Base-by-base conservation (phyloP, 1,140 invertebrate genomes). In the Chironomus tepperi region DNA sequence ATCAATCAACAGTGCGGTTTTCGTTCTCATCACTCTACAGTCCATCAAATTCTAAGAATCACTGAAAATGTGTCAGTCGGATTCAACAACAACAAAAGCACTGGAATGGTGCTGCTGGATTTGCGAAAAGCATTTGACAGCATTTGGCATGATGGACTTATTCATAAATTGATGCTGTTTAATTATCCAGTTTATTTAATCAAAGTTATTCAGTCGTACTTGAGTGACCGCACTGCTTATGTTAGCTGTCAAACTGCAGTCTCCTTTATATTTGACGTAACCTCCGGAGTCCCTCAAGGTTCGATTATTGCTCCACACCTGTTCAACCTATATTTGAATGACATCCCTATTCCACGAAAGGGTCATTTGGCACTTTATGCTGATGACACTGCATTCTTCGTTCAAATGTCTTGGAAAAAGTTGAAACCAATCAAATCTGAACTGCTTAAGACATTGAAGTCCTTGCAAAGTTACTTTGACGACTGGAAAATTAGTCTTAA, bases 121-220 rank as follows among this genome's bases (percentile, higher is more conserved):
- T 78, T 82, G 0, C 78, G 81, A 76, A 79, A 79, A 74, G 79
- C 78, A 0, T 82, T 81, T 67, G 79, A 82, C 64, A 76, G 75
- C 1, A 78, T 81, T 8, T 81, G 79, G 79, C 78, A 79, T 19
- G 74, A 78, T 43, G 79, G 79, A 2, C 76, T 82, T 7, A 75
- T 81, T 15, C 76, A 76, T 43, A 81, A 81, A 78, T 43, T 80
- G 42, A 57, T 43, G n/a, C 64, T 74, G 43, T 19, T 75, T 0
- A 73, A 77, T 7, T 43, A 77, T 5, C 78, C 76, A 18, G 16
- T 64, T 2, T 76, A 77, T n/a, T n/a, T 78, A 74, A 76, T 77
- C 0, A 75, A 75, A 77, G 70, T 77, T 9, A 75, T 79, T 10
- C 42, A 76, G n/a, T 47, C 42, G 10, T 78, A 75, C 47, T 21